Percentiles rank a stretch among this genome's conserved stretches.
Conservation (phyloP, 2,888 invertebrate genomes). For the Drosophila antonietae region DNA sequence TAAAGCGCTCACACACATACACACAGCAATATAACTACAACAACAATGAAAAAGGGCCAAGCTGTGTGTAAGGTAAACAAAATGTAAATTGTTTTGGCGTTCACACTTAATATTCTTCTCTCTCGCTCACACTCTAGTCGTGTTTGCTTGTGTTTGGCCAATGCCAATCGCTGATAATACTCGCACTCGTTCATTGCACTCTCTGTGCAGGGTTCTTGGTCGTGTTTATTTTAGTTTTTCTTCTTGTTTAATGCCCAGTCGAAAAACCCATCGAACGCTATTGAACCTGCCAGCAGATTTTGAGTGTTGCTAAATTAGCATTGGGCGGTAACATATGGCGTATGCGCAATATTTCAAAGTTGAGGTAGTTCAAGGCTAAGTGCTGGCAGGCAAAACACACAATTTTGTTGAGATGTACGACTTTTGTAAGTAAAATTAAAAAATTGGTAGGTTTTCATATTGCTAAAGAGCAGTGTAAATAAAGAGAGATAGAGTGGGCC, state of each 20-base stretch:
- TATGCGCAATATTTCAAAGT: constrained; percentile 28
- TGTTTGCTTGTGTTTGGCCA: constrained; percentile 32
- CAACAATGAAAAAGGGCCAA: constrained; percentile 7
- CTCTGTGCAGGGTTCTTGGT: constrained; percentile 22
- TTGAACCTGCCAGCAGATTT: constrained; percentile 58
- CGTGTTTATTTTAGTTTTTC: constrained; percentile 15
- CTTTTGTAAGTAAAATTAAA: too few species aligned
- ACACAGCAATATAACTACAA: not conserved
- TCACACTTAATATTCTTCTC: constrained; percentile 22
- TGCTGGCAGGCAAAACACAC: not conserved
- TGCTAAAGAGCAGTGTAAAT: too few species aligned
- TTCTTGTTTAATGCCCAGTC: constrained; percentile 35
- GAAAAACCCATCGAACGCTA: constrained; percentile 59
- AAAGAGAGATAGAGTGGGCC: too few species aligned
- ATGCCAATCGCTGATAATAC: constrained; percentile 58
- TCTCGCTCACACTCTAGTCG: not conserved
- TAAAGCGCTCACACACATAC: constrained; percentile 44
- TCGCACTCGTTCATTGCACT: constrained; percentile 50
- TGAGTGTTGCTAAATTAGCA: constrained; percentile 12
- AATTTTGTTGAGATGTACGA: too few species aligned
- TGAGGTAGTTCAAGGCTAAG: not conserved
- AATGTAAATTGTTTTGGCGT: constrained; percentile 68
- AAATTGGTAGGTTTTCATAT: too few species aligned
- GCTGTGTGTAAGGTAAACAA: constrained; percentile 55
- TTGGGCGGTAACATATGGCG: constrained; percentile 33